Percentiles rank a stretch among this genome's conserved stretches.
Evolutionary conservation across 2,113 vertebrate genomes (phyloP).

Genomic region (Oncorhynchus keta): DNA sequence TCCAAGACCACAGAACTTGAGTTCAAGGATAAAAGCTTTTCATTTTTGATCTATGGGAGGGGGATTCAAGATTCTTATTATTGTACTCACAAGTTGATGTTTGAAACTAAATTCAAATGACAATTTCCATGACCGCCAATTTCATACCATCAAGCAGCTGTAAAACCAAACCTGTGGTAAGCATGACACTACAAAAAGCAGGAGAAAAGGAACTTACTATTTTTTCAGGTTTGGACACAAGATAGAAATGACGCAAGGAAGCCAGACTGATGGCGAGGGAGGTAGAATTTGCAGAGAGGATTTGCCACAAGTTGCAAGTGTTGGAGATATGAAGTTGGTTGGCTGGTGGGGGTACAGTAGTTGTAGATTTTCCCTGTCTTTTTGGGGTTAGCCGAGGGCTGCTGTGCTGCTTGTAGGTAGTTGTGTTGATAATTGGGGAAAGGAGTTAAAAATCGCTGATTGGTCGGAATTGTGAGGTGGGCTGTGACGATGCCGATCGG

Average conservation of each 20-base stretch:
- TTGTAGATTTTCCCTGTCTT: slow-evolving; percentile 96
- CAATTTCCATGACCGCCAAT: slow-evolving; percentile 44
- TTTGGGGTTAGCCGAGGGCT: slow-evolving; percentile 95
- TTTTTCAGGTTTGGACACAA: slow-evolving; percentile 96
- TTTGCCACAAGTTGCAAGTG: slow-evolving; percentile 98
- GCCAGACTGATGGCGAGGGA: slow-evolving; percentile 98
- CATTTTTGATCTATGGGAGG: slow-evolving; percentile 24
- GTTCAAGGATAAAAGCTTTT: slow-evolving; percentile 37
- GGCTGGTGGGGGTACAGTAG: slow-evolving; percentile 68
- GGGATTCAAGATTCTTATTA: slow-evolving; percentile 20
- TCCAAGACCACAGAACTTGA: slow-evolving; percentile 38
- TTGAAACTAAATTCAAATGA: background rate
- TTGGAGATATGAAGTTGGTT: slow-evolving; percentile 85
- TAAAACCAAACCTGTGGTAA: slow-evolving; percentile 76
- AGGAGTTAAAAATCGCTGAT: slow-evolving; percentile 89
- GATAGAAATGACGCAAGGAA: slow-evolving; percentile 98
- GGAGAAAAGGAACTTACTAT: slow-evolving; percentile 98
- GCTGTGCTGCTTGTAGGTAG: slow-evolving; percentile 95
- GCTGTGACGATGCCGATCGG: slow-evolving; percentile 86
- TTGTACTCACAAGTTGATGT: background rate
- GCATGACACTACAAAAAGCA: slow-evolving; percentile 85
- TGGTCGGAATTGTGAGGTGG: slow-evolving; percentile 94
- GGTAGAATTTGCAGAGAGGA: slow-evolving; percentile 99
- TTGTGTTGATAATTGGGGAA: slow-evolving; percentile 91
- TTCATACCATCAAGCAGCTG: slow-evolving; percentile 83